Conservation (phyloP, 2,113 vertebrate genomes). For the Boulengeromyrus knoepffleri region DNA sequence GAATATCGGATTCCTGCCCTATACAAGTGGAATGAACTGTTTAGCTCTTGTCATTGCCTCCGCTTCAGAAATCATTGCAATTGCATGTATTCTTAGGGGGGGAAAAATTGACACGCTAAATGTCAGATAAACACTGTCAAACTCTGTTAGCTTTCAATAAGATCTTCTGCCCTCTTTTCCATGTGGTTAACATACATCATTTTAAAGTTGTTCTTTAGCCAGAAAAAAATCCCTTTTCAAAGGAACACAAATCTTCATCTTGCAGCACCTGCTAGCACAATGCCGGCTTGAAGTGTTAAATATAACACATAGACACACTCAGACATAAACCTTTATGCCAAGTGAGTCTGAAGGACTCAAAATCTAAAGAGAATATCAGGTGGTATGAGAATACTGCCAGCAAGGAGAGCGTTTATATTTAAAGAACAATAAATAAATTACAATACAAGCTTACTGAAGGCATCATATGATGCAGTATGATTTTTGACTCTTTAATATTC, state of each 20-base stretch:
- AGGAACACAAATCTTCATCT: slow-evolving; percentile 3
- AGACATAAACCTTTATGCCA: neutral
- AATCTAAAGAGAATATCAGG: neutral
- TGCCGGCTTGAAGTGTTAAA: slow-evolving; percentile 36
- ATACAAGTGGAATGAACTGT: slow-evolving; percentile 37
- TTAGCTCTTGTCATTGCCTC: slow-evolving; percentile 45
- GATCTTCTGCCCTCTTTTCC: slow-evolving; percentile 24
- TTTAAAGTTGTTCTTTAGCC: slow-evolving; percentile 31
- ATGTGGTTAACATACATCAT: slow-evolving; percentile 49
- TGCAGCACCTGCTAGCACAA: slow-evolving; percentile 44
- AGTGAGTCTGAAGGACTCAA: neutral
- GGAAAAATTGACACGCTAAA: slow-evolving; percentile 45
- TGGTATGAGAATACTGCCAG: neutral
- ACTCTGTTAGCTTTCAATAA: slow-evolving; percentile 50
- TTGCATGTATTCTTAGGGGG: slow-evolving; percentile 40
- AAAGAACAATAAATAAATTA: neutral
- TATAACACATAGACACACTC: slow-evolving; percentile 36
- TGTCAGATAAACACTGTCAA: slow-evolving; percentile 59
- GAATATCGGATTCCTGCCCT: slow-evolving; percentile 47
- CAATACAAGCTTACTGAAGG: neutral
- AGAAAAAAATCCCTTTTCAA: slow-evolving; percentile 31
- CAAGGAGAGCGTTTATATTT: neutral
- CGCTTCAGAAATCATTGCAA: slow-evolving; percentile 40
- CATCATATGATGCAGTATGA: slow-evolving; percentile 21
- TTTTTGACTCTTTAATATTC: slow-evolving; percentile 34